Evolutionary conservation across 2,113 vertebrate genomes (phyloP), one percentile per base, ranked within the genome.

Genomic region (Zootoca vivipara): DNA sequence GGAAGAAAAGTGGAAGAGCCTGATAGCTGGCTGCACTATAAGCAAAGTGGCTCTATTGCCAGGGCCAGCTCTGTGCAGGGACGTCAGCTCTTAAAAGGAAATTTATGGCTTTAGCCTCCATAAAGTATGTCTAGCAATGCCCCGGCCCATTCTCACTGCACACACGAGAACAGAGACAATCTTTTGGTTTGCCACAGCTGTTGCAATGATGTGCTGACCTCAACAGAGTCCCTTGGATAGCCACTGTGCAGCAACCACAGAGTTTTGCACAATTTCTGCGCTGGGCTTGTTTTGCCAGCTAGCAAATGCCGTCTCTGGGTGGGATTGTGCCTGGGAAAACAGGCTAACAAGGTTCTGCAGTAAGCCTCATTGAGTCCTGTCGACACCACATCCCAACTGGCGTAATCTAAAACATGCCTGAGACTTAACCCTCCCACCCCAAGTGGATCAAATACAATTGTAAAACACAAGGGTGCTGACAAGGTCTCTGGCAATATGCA

Each of bases 381-480:
- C 95, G 95, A 83, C 94, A 67, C 92, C 10, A 46, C 91, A 74
- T 92, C 90, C 92, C 90, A 69, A 92, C 89, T 82, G 89, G 80
- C 78, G 85, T 96, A 95, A 96, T 93, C 85, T 1, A 93, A 96
- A 96, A 87, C 95, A 96, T 70, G 85, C 74, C 74, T 40, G 94
- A 94, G 78, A 52, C 78, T 94, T 91, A 86, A 74, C 80, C 92
- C 90, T 83, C 85, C 91, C 82, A 86, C 82, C 85, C 26, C 0
- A 89, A 82, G 92, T 78, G 89, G 95, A 92, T 95, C 93, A 95
- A 91, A 94, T 86, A 90, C 3, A 93, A 92, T 86, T 94, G 94
- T 95, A 94, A 95, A 95, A 75, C 88, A 89, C 4, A 22, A 90
- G 78, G 81, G 92, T 88, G 95, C 67, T 95, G 95, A 95, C 94